Conservation (phyloP, 2,113 vertebrate species). For the Pelusios castaneus region DNA sequence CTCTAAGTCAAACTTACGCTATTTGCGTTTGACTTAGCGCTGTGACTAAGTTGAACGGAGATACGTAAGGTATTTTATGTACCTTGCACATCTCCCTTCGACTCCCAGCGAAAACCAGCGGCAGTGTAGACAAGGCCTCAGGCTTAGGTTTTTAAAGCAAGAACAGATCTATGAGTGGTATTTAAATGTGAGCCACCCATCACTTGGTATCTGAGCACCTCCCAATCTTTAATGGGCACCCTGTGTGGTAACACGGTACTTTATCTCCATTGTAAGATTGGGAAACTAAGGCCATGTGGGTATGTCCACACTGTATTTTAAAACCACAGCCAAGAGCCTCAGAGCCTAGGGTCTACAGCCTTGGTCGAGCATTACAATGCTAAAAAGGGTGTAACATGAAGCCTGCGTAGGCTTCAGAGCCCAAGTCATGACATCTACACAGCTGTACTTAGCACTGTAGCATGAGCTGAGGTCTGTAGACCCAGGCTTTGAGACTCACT, state of each 20-base stretch:
- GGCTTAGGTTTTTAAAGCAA: not conserved
- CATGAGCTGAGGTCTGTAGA: not conserved
- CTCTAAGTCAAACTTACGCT: no score
- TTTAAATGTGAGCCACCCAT: accelerated
- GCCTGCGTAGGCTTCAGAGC: not conserved
- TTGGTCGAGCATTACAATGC: no score
- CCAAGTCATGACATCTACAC: no score
- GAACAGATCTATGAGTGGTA: not conserved
- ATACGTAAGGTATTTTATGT: no score
- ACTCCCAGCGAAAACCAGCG: no score
- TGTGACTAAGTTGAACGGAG: no score
- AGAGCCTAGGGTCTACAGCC: not conserved
- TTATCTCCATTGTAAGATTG: accelerated
- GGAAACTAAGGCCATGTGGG: accelerated
- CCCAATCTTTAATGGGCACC: not conserved
- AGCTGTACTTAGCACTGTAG: not conserved
- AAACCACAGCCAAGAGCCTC: not conserved
- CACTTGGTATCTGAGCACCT: accelerated
- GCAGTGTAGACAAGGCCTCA: no score
- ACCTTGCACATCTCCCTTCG: no score
- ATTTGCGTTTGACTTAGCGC: no score
- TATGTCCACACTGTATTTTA: not conserved
- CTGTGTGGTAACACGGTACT: accelerated
- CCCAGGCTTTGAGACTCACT: no score
- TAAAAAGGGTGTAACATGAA: not conserved